These are phyloP conservation scores for Daubentonia madagascariensis DNA, from an alignment of 2,113 vertebrate genomes.

Conservation along the genomic window DNA sequence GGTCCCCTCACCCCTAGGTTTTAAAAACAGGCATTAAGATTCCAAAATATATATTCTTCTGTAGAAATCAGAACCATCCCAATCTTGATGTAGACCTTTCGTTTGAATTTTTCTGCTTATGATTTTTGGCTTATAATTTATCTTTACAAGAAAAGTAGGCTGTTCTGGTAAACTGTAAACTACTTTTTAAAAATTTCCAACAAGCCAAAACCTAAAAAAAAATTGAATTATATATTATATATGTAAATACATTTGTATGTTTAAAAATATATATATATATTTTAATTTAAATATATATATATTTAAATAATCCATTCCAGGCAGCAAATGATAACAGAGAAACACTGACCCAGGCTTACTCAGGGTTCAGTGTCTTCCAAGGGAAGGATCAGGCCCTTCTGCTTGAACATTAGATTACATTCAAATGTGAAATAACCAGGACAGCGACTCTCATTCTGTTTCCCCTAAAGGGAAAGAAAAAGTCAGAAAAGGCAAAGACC, in stretches of 20 bases:
- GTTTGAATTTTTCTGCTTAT: not conserved
- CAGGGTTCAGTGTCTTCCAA: not conserved
- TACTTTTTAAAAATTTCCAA: not conserved
- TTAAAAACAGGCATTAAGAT: not conserved
- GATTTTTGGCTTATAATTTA: not conserved
- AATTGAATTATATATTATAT: not conserved
- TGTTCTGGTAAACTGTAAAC: not conserved
- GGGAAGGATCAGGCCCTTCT: not conserved
- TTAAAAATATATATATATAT: not conserved
- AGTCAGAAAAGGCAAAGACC: not conserved
- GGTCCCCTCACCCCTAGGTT: not conserved
- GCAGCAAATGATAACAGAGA: not conserved
- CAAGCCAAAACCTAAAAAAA: conserved; percentile 3
- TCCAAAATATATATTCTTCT: not conserved
- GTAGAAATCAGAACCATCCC: not conserved
- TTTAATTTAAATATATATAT: not conserved
- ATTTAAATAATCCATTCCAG: not conserved
- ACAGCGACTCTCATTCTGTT: not conserved
- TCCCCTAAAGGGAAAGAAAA: not conserved
- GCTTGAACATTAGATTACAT: not conserved
- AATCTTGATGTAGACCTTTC: not conserved
- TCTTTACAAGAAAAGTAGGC: not conserved
- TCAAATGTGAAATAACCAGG: not conserved
- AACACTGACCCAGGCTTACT: not conserved
- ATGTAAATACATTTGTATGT: not conserved